Conservation (phyloP, 2,888 invertebrate genomes). For the Scrobipalpa atriplicella region DNA sequence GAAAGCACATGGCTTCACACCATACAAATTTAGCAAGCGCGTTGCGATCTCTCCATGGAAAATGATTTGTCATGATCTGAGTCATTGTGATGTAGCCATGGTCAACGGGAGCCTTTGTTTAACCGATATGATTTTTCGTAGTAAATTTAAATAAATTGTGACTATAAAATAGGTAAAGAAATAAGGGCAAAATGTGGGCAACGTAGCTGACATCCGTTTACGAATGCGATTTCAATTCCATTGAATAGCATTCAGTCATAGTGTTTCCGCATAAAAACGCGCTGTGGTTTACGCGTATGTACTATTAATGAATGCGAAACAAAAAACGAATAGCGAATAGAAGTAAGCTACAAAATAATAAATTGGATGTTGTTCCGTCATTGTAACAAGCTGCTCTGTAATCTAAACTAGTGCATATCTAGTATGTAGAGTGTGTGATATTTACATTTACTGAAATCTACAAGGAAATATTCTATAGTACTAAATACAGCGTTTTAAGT, state of each 20-base stretch:
- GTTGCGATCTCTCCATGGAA: conserved; percentile 25
- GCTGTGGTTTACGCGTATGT: not conserved
- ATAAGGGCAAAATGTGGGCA: conserved; percentile 20
- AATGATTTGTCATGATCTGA: conserved; percentile 30
- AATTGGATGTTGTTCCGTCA: not conserved
- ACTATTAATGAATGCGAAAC: not conserved
- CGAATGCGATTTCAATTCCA: conserved; percentile 22
- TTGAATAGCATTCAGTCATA: conserved; percentile 19
- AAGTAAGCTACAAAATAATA: conserved; percentile 4
- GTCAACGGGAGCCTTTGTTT: conserved; percentile 17
- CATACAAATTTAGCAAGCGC: conserved; percentile 26
- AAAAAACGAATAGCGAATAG: conserved; percentile 5
- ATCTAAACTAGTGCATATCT: not conserved
- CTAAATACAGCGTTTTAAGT: no score
- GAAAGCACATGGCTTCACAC: conserved; percentile 21
- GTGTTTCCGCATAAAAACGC: conserved; percentile 18
- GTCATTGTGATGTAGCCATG: conserved; percentile 16
- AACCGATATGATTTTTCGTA: conserved; percentile 13
- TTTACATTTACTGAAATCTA: no score
- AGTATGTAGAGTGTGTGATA: no score
- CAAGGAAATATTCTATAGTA: no score
- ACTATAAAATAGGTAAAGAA: conserved; percentile 8
- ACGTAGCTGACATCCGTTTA: conserved; percentile 18
- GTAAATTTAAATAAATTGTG: conserved; percentile 2
- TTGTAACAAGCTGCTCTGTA: not conserved